phyloP scores from a whole-genome alignment of 2,888 invertebrate species.

The Embidobia sp. region DNA sequence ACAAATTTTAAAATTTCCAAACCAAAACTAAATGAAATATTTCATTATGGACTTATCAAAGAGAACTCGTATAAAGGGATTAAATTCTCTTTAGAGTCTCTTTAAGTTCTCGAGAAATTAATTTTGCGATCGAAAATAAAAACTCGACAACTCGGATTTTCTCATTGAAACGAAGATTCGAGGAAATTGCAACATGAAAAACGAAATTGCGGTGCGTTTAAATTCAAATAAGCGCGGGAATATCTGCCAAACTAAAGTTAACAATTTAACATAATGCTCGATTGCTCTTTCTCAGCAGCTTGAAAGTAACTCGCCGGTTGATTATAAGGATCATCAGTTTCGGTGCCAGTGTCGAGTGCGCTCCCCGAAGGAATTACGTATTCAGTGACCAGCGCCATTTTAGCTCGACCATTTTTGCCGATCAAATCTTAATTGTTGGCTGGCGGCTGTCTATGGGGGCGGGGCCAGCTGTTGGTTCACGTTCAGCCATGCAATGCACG shows the following conservation, averaged over 20 bases:
- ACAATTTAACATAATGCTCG: conserved; percentile 22
- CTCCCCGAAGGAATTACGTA: conserved; percentile 76
- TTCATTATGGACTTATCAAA: no score
- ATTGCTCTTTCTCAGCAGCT: conserved; percentile 10
- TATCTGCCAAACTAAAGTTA: conserved; percentile 23
- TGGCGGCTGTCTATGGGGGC: conserved; percentile 82
- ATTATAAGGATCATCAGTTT: conserved; percentile 60
- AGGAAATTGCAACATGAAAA: background rate
- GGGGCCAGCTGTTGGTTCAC: conserved; percentile 79
- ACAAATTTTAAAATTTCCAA: no score
- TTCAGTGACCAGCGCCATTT: conserved; percentile 81
- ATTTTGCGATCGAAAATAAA: no score
- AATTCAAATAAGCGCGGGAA: conserved; percentile 17
- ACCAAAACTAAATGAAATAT: no score
- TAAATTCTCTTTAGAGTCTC: no score
- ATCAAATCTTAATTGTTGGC: conserved; percentile 82
- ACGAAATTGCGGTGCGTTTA: conserved; percentile 2
- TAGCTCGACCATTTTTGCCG: conserved; percentile 82
- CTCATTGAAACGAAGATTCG: no score
- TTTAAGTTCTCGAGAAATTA: no score
- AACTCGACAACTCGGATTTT: no score
- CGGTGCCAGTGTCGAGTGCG: conserved; percentile 46
- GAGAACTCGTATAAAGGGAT: no score
- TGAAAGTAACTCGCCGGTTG: conserved; percentile 21
- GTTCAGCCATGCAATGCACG: conserved; percentile 81